Evolutionary conservation across 2,113 vertebrate genomes (phyloP).

Genomic region (Thamnophis sirtalis): DNA sequence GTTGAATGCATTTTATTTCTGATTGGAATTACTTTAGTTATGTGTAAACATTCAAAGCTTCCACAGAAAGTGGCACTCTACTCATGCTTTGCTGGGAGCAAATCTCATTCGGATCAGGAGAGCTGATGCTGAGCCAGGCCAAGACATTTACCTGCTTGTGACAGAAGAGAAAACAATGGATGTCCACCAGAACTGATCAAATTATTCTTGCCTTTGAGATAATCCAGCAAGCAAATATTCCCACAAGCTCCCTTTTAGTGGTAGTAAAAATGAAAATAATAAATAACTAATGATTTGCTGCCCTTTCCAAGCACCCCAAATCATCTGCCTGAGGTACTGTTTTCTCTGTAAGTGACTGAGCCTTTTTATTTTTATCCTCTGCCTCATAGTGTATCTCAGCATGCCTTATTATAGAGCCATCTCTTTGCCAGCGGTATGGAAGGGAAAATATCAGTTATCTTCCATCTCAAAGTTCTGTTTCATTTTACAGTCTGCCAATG

Average conservation of each 20-base stretch:
- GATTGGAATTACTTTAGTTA: not conserved
- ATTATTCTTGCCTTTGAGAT: not conserved
- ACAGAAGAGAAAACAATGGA: not conserved
- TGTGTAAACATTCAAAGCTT: not conserved
- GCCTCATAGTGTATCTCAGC: not conserved
- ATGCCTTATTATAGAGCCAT: not conserved
- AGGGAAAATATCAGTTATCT: not conserved
- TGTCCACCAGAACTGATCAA: not conserved
- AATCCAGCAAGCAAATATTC: not conserved
- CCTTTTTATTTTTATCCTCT: not conserved
- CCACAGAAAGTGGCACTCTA: not conserved
- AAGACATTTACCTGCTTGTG: not conserved
- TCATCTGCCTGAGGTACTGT: not conserved
- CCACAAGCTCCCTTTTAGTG: not conserved
- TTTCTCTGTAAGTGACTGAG: not conserved
- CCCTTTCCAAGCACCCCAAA: not conserved
- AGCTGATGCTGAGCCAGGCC: not conserved
- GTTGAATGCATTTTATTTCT: not conserved
- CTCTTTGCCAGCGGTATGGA: not conserved
- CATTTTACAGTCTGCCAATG: not conserved
- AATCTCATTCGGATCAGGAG: not conserved
- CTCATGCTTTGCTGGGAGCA: not conserved
- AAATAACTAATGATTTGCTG: not conserved
- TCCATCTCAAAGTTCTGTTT: not conserved
- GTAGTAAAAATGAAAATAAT: not conserved